These are phyloP conservation scores for Zaprionus obscuricornis DNA, from an alignment of 2,888 invertebrate genomes.

Conservation along the genomic window DNA sequence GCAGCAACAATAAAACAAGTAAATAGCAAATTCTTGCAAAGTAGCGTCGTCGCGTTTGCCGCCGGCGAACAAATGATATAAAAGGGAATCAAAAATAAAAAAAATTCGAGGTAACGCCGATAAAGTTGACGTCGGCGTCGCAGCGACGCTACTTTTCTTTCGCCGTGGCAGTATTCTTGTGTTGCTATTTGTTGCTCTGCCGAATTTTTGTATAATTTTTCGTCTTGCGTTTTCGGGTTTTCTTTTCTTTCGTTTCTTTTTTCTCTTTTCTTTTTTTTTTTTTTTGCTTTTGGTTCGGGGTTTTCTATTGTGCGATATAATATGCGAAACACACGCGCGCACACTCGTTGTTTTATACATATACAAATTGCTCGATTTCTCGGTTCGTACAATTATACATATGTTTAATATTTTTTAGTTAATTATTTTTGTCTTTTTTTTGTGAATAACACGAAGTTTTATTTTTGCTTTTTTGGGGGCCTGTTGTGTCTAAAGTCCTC, in stretches of 20 bases:
- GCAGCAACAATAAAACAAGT: too few species aligned
- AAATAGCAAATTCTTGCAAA: conserved; percentile 20
- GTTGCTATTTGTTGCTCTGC: conserved; percentile 57
- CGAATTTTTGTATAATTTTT: conserved; percentile 61
- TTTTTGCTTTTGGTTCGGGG: conserved; percentile 29
- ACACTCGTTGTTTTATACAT: conserved; percentile 54
- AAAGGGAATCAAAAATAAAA: conserved; percentile 26
- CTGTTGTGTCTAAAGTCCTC: conserved; percentile 33
- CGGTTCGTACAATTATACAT: conserved; percentile 58
- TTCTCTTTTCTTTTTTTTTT: conserved; percentile 19
- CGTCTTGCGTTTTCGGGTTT: conserved; percentile 39
- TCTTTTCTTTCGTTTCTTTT: conserved; percentile 36
- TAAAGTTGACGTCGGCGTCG: conserved; percentile 33
- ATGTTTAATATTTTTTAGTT: conserved; percentile 36
- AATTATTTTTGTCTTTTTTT: conserved; percentile 11
- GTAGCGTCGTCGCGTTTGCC: conserved; percentile 43
- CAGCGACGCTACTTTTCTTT: conserved; percentile 48
- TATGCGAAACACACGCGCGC: conserved; percentile 77
- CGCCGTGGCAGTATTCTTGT: conserved; percentile 58
- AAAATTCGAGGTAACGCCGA: conserved; percentile 25
- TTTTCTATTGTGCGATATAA: conserved; percentile 70
- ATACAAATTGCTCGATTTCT: conserved; percentile 47
- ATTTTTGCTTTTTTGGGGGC: conserved; percentile 1
- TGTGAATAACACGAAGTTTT: conserved; percentile 15
- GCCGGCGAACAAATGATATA: conserved; percentile 54